phyloP scores from a whole-genome alignment of 2,888 invertebrate genomes.

The Arenicola marina region DNA sequence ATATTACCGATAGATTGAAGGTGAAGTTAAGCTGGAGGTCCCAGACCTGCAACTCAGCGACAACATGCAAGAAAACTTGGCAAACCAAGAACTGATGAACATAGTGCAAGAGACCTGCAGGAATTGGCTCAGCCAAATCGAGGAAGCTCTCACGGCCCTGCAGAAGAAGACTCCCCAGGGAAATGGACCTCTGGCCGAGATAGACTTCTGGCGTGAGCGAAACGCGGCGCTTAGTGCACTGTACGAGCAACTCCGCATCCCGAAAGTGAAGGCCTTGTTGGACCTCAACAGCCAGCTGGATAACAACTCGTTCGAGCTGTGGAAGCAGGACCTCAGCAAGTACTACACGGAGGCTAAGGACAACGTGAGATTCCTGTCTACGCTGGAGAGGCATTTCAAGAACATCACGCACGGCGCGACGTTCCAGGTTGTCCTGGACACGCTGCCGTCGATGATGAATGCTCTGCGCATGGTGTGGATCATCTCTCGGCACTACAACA shows the following conservation, averaged over 20 bases:
- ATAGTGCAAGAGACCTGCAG: constrained; percentile 64
- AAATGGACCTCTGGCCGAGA: constrained; percentile 81
- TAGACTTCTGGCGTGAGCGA: constrained; percentile 82
- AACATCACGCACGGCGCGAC: constrained; percentile 73
- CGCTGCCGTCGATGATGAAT: constrained; percentile 79
- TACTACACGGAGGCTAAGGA: constrained; percentile 76
- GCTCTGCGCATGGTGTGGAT: constrained; percentile 90
- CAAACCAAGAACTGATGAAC: constrained; percentile 15
- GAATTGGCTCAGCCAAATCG: constrained; percentile 65
- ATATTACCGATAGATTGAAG: no score
- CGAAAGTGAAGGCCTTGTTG: constrained; percentile 70
- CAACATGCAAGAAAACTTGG: constrained; percentile 58
- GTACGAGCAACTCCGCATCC: constrained; percentile 78
- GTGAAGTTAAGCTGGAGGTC: constrained; percentile 65
- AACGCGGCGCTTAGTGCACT: constrained; percentile 78
- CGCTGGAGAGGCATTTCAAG: constrained; percentile 76
- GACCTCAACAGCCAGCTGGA: constrained; percentile 64
- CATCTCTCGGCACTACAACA: constrained; percentile 81
- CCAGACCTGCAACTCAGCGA: constrained; percentile 37
- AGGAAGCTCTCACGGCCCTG: constrained; percentile 51
- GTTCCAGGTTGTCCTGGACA: constrained; percentile 74
- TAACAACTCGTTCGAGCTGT: constrained; percentile 68
- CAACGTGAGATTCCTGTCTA: constrained; percentile 76
- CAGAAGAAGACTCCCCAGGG: constrained; percentile 64
- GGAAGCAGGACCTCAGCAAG: constrained; percentile 69